phyloP scores from a whole-genome alignment of 92 coral and sea anemone genomes.

The Paragorgia papillata region DNA sequence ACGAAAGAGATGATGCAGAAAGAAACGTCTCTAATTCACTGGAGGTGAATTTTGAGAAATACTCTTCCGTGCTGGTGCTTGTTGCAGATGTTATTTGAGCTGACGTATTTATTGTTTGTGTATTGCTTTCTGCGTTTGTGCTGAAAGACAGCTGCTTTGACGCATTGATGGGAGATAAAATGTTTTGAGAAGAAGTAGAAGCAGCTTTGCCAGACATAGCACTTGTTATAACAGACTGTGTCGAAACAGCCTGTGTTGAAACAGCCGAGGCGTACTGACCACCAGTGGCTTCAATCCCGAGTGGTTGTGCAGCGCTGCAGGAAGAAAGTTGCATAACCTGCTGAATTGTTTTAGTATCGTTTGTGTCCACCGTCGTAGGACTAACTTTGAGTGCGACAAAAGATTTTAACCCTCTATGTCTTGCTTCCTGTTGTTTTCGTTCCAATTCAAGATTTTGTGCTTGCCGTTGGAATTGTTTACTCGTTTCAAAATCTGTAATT shows the following conservation, averaged over 20 bases:
- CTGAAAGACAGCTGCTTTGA: background rate
- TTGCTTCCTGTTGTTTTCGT: slow-evolving; percentile 44
- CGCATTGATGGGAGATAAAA: background rate
- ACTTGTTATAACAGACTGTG: too few species aligned
- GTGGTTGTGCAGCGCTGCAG: too few species aligned
- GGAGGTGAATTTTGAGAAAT: slow-evolving; percentile 84
- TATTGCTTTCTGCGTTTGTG: background rate
- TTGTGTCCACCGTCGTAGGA: background rate
- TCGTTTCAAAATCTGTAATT: background rate
- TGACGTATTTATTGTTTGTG: background rate
- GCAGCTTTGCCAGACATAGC: too few species aligned
- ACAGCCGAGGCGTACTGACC: too few species aligned
- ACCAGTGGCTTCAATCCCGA: too few species aligned
- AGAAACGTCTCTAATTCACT: slow-evolving; percentile 77
- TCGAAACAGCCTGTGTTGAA: too few species aligned
- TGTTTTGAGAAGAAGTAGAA: too few species aligned
- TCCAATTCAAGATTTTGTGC: slow-evolving; percentile 33
- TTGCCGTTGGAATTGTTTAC: slow-evolving; percentile 39
- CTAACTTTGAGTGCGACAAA: background rate
- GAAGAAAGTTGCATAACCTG: too few species aligned
- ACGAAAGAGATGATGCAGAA: slow-evolving; percentile 33
- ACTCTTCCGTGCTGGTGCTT: slow-evolving; percentile 56
- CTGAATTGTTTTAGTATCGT: too few species aligned
- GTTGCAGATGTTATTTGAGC: slow-evolving; percentile 31
- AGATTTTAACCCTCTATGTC: slow-evolving; percentile 11